Evolutionary conservation across 2,888 invertebrate species (phyloP), one percentile per base, ranked within the genome.

Genomic region (Heliconius ethilla): DNA sequence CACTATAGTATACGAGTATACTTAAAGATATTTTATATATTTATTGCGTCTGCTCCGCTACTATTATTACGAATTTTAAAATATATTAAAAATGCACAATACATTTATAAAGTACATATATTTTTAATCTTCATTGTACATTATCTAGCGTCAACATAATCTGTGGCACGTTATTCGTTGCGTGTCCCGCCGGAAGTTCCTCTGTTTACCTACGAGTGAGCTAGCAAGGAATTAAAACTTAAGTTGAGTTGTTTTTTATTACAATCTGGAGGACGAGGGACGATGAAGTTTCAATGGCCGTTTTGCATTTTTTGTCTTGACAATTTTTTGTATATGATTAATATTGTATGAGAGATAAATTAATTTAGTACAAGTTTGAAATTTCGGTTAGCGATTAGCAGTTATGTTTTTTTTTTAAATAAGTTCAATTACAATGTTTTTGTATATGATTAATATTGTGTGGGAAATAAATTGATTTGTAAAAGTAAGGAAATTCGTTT

Each of bases 221-320:
- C 88, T 88, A 87, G 82, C 85, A 83, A 72, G 86, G 87, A 87
- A 87, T 89, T 88, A 86, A 88, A 89, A 89, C 87, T 89, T 87
- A 82, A 80, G 73, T 80, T 81, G 83, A 86, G 85, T 85, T 87
- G 86, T 84, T 87, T 86, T 87, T 86, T 85, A 86, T 86, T 85
- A 83, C 85, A 85, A 87, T 85, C 85, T 84, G 81, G 59, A 76
- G 79, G 40, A 78, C 59, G 69, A 15, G 70, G 51, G 70, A 78
- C 78, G 75, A 15, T 55, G 33, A 82, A 82, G 82, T 81, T 81
- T 81, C 77, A 79, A 79, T 79, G 77, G 78, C 78, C 75, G 51
- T 79, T 82, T 81, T 80, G 79, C 77, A 78, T 80, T 81, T 76
- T 77, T 75, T 63, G 15, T 59, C 74, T 76, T 76, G 76, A 76